These are phyloP conservation scores for Tenebrosternarchus preto DNA, from an alignment of 2,113 vertebrate species.

Conservation along the genomic window DNA sequence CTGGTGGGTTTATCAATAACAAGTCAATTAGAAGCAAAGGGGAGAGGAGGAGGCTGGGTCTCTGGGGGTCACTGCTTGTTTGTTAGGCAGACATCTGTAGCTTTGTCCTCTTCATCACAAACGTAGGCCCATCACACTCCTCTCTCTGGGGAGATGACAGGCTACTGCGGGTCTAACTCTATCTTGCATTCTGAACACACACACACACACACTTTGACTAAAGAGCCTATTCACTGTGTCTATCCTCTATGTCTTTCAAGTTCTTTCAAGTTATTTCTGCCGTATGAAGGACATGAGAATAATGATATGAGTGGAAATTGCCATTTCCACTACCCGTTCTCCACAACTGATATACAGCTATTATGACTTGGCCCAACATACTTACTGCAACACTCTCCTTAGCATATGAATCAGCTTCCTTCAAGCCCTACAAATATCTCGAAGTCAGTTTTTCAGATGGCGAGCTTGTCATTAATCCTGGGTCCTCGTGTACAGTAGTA, in stretches of 20 bases:
- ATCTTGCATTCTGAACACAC: neutral
- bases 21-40: constrained; percentile 72
- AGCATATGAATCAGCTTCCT: constrained; percentile 27
- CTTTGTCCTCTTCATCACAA: constrained; percentile 59
- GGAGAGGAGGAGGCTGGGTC: constrained; percentile 64
- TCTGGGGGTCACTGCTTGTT: constrained; percentile 72
- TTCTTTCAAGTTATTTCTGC: constrained; percentile 4
- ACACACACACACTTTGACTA: neutral
- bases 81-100: constrained; percentile 75
- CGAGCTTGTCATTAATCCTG: constrained; percentile 47
- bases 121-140: neutral
- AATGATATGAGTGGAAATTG: neutral
- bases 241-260: neutral
- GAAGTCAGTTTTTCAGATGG: constrained; percentile 25
- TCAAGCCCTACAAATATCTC: constrained; percentile 33
- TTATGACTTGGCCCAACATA: constrained; percentile 19
- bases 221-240: neutral
- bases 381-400: constrained; percentile 5
- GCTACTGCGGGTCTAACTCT: neutral
- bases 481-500: constrained; percentile 57
- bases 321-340: constrained; percentile 16
- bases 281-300: neutral
- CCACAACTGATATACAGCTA: constrained; percentile 6
- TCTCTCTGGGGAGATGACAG: constrained; percentile 28
- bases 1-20: constrained; percentile 78